phyloP scores from a whole-genome alignment of 1,140 invertebrate genomes.

The Pectinophora gossypiella region DNA sequence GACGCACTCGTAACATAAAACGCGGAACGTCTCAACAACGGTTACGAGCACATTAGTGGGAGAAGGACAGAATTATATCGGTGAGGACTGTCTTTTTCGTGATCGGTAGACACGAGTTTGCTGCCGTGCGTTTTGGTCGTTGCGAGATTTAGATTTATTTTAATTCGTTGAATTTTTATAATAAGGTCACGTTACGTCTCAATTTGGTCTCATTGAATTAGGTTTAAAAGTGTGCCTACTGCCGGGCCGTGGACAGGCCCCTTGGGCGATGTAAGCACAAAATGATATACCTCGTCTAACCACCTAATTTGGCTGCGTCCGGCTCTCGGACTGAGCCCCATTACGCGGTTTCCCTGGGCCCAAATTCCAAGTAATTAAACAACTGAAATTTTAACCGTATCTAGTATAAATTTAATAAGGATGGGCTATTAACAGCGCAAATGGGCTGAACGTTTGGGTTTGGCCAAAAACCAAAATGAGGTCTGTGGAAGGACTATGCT shows the following conservation, averaged over 20 bases:
- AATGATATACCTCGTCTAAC: conserved; percentile 16
- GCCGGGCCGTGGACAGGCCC: not conserved
- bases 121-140: not conserved
- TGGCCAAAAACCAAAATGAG: conserved; percentile 62
- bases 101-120: no score
- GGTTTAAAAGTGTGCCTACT: not conserved
- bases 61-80: conserved; percentile 23
- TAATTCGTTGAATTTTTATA: not conserved
- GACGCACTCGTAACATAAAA: conserved; percentile 70
- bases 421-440: conserved; percentile 59
- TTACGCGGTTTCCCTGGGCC: conserved; percentile 41
- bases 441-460: conserved; percentile 54
- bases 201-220: not conserved
- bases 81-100: conserved; percentile 12
- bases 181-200: no score
- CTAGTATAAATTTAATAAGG: conserved; percentile 70
- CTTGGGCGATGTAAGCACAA: not conserved
- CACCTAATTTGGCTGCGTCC: conserved; percentile 28
- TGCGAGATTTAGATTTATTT: not conserved
- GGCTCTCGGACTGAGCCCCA: conserved; percentile 24
- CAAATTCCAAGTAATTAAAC: conserved; percentile 65
- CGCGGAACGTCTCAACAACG: conserved; percentile 66
- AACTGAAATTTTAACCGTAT: conserved; percentile 66
- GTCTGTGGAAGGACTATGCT: conserved; percentile 28
- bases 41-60: conserved; percentile 43